Conservation (phyloP, 2,113 vertebrate species). For the Barnardius zonarius region DNA sequence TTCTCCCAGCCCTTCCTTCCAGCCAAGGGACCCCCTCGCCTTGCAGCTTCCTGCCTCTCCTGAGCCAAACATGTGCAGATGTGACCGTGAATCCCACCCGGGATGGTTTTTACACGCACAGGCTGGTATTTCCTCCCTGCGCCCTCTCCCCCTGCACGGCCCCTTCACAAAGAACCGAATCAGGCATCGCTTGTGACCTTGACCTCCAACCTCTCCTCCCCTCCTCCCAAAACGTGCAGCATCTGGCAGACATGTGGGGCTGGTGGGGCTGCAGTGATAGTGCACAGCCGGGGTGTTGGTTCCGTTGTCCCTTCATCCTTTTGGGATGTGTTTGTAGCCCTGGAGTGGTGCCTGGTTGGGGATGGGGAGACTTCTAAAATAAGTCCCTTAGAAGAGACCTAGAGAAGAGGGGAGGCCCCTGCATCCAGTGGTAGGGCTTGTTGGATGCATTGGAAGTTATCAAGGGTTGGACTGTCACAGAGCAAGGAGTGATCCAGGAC, state of each 20-base stretch:
- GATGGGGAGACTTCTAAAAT: not conserved
- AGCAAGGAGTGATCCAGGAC: not conserved
- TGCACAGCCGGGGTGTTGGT: not conserved
- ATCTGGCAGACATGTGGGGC: conserved; percentile 35
- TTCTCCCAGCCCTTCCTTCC: not conserved
- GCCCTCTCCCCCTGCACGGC: not conserved
- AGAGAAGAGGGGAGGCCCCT: not conserved
- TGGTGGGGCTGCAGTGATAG: not conserved
- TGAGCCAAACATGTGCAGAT: not conserved
- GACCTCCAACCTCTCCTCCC: not conserved
- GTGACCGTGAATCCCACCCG: not conserved
- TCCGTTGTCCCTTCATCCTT: not conserved
- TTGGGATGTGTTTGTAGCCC: not conserved
- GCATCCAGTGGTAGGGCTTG: not conserved
- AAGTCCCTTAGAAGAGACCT: not conserved
- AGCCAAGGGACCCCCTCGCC: not conserved
- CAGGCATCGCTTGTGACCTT: not conserved
- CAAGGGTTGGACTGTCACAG: not conserved
- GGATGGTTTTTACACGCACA: not conserved
- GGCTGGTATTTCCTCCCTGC: conserved; percentile 44
- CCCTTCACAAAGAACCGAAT: not conserved
- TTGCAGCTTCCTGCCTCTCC: not conserved
- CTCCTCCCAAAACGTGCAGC: not conserved
- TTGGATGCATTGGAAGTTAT: not conserved
- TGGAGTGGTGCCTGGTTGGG: fast-evolving